A percentile compares a stretch with the other conserved stretches of the same genome.
Evolutionary conservation across 2,888 invertebrate species (phyloP).

Genomic region (Agrochola lota): DNA sequence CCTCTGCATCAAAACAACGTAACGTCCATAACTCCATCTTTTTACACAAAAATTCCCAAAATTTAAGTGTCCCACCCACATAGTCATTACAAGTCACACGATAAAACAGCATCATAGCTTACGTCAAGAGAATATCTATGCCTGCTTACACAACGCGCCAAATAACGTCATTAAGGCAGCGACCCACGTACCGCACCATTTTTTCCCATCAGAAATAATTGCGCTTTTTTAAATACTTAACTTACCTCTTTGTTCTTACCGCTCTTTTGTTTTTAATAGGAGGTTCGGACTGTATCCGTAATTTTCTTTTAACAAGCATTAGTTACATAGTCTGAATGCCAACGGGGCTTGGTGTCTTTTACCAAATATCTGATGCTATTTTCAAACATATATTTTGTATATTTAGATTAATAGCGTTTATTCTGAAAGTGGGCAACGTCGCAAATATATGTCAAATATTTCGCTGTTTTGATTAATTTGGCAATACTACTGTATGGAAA

Average conservation of each 20-base stretch:
- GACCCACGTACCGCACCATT: slow-evolving; percentile 50
- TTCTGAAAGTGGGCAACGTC: no score
- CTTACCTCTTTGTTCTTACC: slow-evolving; percentile 48
- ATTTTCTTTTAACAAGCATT: slow-evolving; percentile 30
- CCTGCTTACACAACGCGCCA: slow-evolving; percentile 12
- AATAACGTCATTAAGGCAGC: slow-evolving; percentile 50
- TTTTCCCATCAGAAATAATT: slow-evolving; percentile 55
- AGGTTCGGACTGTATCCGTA: slow-evolving; percentile 1
- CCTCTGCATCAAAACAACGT: not conserved
- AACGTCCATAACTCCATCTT: not conserved
- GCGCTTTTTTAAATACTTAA: slow-evolving; percentile 50
- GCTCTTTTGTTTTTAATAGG: slow-evolving; percentile 41
- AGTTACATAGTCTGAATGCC: not conserved
- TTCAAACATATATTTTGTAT: not conserved
- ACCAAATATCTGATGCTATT: not conserved
- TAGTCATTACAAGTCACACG: not conserved
- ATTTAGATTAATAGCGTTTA: no score
- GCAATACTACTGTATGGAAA: no score
- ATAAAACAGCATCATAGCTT: slow-evolving; percentile 14
- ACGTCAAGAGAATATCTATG: slow-evolving; percentile 46
- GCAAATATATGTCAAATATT: no score
- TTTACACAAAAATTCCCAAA: not conserved
- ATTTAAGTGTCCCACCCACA: not conserved
- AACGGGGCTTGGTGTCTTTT: not conserved
- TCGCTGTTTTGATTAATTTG: no score